A percentile compares a stretch with the other conserved stretches of the same genome.
phyloP scores from a whole-genome alignment of 2,888 invertebrate genomes.

The Lapara coniferarum region DNA sequence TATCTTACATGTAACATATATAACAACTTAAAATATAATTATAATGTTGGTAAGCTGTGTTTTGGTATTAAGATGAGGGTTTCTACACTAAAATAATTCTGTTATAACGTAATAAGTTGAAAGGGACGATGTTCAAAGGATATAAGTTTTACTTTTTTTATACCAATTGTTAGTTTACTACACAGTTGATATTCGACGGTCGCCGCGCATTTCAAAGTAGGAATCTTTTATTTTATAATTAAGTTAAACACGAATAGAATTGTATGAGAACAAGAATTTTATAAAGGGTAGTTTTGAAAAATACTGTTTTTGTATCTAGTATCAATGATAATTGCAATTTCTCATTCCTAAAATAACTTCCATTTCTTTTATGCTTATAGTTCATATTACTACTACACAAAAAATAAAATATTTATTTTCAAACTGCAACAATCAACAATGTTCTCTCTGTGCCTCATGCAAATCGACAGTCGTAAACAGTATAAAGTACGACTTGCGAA shows the following conservation, averaged over 20 bases:
- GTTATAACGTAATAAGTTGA: constrained; percentile 36
- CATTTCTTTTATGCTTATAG: constrained; percentile 43
- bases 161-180: constrained; percentile 21
- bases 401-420: constrained; percentile 59
- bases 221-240: constrained; percentile 31
- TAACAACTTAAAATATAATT: constrained; percentile 79
- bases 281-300: constrained; percentile 42
- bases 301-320: constrained; percentile 44
- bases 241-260: constrained; percentile 7
- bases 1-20: constrained; percentile 73
- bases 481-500: background rate
- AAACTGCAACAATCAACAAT: constrained; percentile 68
- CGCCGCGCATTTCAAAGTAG: constrained; percentile 41
- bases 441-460: constrained; percentile 46
- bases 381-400: constrained; percentile 58
- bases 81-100: constrained; percentile 66
- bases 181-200: constrained; percentile 38
- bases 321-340: constrained; percentile 46
- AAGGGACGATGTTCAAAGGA: constrained; percentile 7
- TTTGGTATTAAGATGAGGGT: constrained; percentile 83
- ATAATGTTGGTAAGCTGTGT: constrained; percentile 82
- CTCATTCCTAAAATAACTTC: constrained; percentile 53
- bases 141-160: constrained; percentile 27
- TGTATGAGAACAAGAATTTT: constrained; percentile 28
- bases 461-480: constrained; percentile 41